phyloP scores from a whole-genome alignment of 2,888 invertebrate genomes.

The Microctonus brassicae region DNA sequence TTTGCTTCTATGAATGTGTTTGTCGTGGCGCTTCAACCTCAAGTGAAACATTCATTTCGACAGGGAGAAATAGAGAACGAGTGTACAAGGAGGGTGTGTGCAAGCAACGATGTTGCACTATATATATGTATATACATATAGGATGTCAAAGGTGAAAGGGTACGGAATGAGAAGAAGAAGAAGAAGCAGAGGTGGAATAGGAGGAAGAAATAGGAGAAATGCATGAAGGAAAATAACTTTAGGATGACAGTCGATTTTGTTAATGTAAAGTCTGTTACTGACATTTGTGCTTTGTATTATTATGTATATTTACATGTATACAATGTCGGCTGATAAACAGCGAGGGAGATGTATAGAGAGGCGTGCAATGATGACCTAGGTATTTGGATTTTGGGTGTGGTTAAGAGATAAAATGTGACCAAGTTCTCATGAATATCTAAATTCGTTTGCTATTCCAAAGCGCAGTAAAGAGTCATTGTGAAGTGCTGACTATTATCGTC shows the following conservation, averaged over 20 bases:
- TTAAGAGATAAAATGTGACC: conserved; percentile 1
- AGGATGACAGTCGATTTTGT: background rate
- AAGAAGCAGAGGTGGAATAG: too few relatives aligned
- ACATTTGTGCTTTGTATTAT: background rate
- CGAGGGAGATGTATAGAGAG: background rate
- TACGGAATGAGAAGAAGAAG: conserved; percentile 10
- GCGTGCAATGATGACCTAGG: background rate
- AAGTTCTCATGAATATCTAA: conserved; percentile 48
- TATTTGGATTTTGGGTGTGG: conserved; percentile 19
- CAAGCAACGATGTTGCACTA: conserved; percentile 5
- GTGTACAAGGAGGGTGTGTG: conserved; percentile 29
- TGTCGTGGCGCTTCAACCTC: conserved; percentile 53
- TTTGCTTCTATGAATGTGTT: conserved; percentile 47
- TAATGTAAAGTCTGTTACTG: background rate
- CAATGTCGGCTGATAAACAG: conserved; percentile 13
- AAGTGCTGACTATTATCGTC: conserved; percentile 32
- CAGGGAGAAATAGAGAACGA: conserved; percentile 8
- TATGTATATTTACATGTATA: background rate
- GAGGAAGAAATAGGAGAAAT: background rate
- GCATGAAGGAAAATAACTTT: too few relatives aligned
- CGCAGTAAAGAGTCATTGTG: too few relatives aligned
- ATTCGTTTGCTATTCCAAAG: conserved; percentile 43
- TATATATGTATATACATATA: too few relatives aligned
- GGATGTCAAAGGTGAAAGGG: conserved; percentile 8
- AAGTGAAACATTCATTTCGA: conserved; percentile 45